These are phyloP conservation scores for Chloropsis hardwickii DNA, from an alignment of 2,113 vertebrate genomes.

Conservation along the genomic window DNA sequence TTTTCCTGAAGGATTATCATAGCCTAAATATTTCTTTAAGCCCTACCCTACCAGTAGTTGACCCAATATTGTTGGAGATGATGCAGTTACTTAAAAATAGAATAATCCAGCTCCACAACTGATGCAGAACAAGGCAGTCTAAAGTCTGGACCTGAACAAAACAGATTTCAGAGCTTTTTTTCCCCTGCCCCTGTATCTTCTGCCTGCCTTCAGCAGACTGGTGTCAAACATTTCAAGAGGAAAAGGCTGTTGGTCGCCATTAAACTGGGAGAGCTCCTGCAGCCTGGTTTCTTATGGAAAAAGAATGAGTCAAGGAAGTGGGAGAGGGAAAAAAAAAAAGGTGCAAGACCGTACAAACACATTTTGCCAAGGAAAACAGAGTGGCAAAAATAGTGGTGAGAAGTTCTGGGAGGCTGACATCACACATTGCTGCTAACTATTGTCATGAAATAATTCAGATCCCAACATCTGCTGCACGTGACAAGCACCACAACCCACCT, in stretches of 20 bases:
- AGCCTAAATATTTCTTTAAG: slow-evolving; percentile 60
- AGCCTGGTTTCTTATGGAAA: not conserved
- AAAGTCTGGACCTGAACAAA: not conserved
- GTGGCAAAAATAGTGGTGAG: not conserved
- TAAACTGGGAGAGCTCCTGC: not conserved
- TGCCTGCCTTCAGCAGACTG: not conserved
- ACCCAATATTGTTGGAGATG: slow-evolving; percentile 37
- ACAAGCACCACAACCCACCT: not conserved
- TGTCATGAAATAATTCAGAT: not conserved
- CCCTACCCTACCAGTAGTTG: not conserved
- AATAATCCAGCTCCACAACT: slow-evolving; percentile 8
- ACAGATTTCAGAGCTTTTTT: not conserved
- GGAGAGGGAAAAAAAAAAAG: not conserved
- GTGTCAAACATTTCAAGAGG: not conserved
- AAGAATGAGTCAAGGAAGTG: not conserved
- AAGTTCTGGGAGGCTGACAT: not conserved
- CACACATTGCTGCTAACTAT: not conserved
- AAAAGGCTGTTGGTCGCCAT: not conserved
- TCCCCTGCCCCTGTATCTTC: not conserved
- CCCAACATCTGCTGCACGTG: not conserved
- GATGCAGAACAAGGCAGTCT: not conserved
- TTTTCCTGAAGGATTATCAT: slow-evolving; percentile 50
- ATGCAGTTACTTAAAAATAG: slow-evolving; percentile 51
- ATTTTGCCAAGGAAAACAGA: slow-evolving; percentile 8
- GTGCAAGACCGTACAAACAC: not conserved